Evolutionary conservation across 23 tunicate species (phyloP).

Genomic region (Phallusia fumigata): DNA sequence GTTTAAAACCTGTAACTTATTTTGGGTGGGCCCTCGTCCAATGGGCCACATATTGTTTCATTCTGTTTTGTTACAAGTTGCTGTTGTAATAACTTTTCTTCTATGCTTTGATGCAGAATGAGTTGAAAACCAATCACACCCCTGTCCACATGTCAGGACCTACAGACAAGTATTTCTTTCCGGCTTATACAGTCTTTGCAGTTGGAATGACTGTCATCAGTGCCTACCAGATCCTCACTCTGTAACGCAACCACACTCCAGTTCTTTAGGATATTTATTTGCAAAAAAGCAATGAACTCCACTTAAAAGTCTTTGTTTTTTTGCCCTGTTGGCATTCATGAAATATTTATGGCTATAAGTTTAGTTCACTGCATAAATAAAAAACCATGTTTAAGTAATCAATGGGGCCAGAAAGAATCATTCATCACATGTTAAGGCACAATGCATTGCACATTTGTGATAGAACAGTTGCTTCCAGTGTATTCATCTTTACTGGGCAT

Average conservation of each 20-base stretch:
- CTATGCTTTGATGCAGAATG: slow-evolving; percentile 22
- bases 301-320: neutral
- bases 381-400: no score
- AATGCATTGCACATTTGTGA: neutral
- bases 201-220: neutral
- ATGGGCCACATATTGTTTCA: no score
- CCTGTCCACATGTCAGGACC: slow-evolving; percentile 47
- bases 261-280: no score
- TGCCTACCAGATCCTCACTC: neutral
- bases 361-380: no score
- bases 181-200: neutral
- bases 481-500: neutral
- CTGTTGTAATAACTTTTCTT: neutral
- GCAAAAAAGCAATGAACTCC: no score
- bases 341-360: no score
- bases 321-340: no score
- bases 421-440: no score
- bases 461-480: neutral
- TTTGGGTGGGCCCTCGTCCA: no score
- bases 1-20: no score
- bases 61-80: no score
- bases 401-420: no score
- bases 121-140: slow-evolving; percentile 12
- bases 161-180: neutral
- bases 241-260: neutral